Evolutionary conservation across 1,140 invertebrate genomes (phyloP).

Genomic region (Hyposmocoma kahamanoa): DNA sequence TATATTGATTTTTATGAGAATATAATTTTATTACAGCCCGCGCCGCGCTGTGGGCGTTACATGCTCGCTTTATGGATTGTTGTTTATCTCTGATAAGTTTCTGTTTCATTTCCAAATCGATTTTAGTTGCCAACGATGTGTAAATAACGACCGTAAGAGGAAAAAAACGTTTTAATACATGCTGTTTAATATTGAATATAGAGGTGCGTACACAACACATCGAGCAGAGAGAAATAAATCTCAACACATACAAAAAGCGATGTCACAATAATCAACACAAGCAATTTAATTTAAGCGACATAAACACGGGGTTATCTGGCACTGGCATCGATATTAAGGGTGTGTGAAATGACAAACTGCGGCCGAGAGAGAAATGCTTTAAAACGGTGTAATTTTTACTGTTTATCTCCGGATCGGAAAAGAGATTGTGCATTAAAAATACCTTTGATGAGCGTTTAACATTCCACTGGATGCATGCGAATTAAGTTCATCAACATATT

Average conservation of each 20-base stretch:
- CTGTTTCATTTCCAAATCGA: conserved; percentile 2
- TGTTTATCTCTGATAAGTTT: conserved; percentile 2
- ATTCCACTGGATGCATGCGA: conserved; percentile 21
- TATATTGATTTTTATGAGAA: conserved; percentile 68
- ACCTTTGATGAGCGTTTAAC: conserved; percentile 34
- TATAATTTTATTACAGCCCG: conserved; percentile 51
- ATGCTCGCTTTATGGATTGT: conserved; percentile 9
- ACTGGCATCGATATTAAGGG: conserved; percentile 62
- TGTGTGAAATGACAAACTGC: conserved; percentile 66
- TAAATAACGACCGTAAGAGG: not conserved
- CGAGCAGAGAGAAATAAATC: conserved; percentile 39
- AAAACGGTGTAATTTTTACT: conserved; percentile 58
- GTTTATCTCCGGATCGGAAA: conserved; percentile 47
- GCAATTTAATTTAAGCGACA: conserved; percentile 69
- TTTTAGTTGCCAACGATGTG: conserved; percentile 2
- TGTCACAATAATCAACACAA: conserved; percentile 61
- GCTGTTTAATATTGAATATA: not conserved
- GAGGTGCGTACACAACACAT: conserved; percentile 5
- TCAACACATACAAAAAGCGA: conserved; percentile 45
- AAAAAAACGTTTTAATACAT: not conserved
- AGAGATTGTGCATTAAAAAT: conserved; percentile 43
- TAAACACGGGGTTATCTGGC: conserved; percentile 61
- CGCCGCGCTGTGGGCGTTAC: conserved; percentile 26
- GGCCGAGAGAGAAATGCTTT: conserved; percentile 54
- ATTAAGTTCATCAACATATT: conserved; percentile 31